These are phyloP conservation scores for Thalassarche chlororhynchos DNA, from an alignment of 2,113 vertebrate species.

Conservation along the genomic window DNA sequence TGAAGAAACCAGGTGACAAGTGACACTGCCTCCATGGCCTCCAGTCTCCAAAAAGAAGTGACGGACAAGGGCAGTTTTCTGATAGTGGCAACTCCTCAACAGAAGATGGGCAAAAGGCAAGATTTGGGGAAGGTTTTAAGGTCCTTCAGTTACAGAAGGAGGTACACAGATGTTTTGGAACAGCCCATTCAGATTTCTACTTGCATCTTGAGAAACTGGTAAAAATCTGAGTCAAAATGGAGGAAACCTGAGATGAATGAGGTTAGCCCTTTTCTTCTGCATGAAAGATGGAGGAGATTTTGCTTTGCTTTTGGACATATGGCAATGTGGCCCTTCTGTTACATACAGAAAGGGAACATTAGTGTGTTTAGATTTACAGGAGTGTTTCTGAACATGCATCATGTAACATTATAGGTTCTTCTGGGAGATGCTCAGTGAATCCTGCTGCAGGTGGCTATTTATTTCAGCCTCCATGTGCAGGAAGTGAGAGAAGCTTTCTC, in stretches of 20 bases:
- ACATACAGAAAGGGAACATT: not conserved
- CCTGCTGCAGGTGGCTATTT: not conserved
- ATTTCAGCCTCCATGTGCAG: not conserved
- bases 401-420: not conserved
- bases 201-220: not conserved
- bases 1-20: not conserved
- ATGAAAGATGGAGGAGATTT: not conserved
- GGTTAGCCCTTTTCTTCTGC: not conserved
- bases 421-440: not conserved
- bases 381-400: not conserved
- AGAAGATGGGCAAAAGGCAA: not conserved
- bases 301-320: not conserved
- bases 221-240: not conserved
- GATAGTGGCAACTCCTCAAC: not conserved
- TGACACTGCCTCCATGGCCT: not conserved
- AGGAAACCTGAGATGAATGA: not conserved
- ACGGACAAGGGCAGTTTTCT: not conserved
- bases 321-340: not conserved
- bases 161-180: not conserved
- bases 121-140: not conserved
- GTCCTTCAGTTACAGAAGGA: not conserved
- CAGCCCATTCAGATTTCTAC: not conserved
- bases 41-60: not conserved
- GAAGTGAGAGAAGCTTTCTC: not conserved
- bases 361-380: not conserved